Evolutionary conservation across 1,140 invertebrate species (phyloP).

Genomic region (Laupala kohalensis): DNA sequence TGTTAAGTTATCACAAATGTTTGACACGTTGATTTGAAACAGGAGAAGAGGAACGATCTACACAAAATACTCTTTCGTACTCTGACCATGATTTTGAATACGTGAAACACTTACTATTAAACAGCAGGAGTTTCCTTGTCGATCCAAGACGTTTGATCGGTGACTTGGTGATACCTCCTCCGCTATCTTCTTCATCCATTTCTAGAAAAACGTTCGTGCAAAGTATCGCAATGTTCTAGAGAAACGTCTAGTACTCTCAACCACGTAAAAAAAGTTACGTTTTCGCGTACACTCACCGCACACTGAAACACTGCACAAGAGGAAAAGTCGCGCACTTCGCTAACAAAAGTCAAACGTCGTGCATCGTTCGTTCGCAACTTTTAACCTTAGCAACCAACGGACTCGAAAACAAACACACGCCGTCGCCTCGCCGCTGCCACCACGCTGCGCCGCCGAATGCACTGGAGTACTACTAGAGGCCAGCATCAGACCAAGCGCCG

Average conservation of each 20-base stretch:
- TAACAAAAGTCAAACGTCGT: neutral
- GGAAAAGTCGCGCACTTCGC: neutral
- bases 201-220: neutral
- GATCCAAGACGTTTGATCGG: constrained; percentile 64
- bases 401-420: neutral
- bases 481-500: neutral
- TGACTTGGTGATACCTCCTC: constrained; percentile 40
- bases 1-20: too few relatives aligned
- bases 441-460: too few relatives aligned
- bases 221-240: neutral
- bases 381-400: neutral
- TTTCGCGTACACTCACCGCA: too few relatives aligned
- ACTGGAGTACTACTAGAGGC: neutral
- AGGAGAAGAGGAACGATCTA: too few relatives aligned
- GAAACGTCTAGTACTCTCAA: too few relatives aligned
- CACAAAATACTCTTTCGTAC: too few relatives aligned
- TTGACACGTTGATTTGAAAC: too few relatives aligned
- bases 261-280: too few relatives aligned
- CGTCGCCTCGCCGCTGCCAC: too few relatives aligned
- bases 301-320: neutral
- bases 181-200: constrained; percentile 55
- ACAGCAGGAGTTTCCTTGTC: constrained; percentile 59
- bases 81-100: too few relatives aligned
- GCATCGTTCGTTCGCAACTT: neutral
- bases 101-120: constrained; percentile 51